These are phyloP conservation scores for Drosophila tristis DNA, from an alignment of 1,140 invertebrate genomes.

Conservation along the genomic window DNA sequence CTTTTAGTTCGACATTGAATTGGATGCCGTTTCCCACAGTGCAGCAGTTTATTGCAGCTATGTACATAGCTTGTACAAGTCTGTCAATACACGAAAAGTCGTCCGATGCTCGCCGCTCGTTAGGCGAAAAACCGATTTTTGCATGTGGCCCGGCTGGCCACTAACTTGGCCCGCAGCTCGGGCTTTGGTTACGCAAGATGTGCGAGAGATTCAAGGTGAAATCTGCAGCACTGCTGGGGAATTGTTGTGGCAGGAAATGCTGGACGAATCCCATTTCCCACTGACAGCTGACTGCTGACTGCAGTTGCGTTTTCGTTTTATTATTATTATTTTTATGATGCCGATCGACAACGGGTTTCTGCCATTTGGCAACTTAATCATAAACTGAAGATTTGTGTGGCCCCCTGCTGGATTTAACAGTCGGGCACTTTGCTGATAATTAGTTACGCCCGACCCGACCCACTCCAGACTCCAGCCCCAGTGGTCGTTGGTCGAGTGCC, in stretches of 20 bases:
- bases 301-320: conserved; percentile 49
- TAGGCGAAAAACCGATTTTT: conserved; percentile 55
- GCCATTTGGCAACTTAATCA: conserved; percentile 10
- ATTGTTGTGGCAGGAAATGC: conserved; percentile 53
- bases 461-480: neutral
- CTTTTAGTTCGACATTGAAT: conserved; percentile 24
- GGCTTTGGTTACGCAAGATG: conserved; percentile 50
- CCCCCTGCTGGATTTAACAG: conserved; percentile 17
- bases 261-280: neutral
- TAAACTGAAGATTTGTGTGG: conserved; percentile 20
- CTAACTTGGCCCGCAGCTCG: conserved; percentile 26
- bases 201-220: conserved; percentile 68
- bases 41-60: conserved; percentile 52
- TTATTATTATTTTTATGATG: conserved; percentile 42
- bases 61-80: conserved; percentile 18
- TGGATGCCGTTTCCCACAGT: conserved; percentile 56
- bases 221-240: conserved; percentile 52
- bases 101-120: conserved; percentile 46
- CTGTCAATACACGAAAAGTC: conserved; percentile 63
- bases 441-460: conserved; percentile 10
- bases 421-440: conserved; percentile 18
- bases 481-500: conserved; percentile 15
- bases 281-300: conserved; percentile 52
- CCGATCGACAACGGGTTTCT: conserved; percentile 26
- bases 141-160: conserved; percentile 39